A percentile compares a stretch with the other conserved stretches of the same genome.
Conservation (phyloP, 1,140 invertebrate species). For the Nasonia giraulti region DNA sequence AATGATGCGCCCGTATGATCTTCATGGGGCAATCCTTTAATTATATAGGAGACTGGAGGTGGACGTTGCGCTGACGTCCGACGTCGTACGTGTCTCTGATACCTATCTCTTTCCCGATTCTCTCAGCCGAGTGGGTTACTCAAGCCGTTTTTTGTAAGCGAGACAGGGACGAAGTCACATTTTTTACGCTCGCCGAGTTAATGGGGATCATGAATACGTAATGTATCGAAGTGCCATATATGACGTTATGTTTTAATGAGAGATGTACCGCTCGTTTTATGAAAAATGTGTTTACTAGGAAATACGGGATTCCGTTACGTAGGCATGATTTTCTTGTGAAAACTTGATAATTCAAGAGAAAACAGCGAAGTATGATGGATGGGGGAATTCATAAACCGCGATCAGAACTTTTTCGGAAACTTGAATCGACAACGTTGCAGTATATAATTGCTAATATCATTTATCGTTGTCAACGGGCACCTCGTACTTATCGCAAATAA, state of each 20-base stretch:
- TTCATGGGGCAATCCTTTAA: constrained; percentile 21
- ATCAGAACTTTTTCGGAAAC: too few relatives aligned
- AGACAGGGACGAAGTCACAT: neutral
- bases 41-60: neutral
- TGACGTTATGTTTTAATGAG: neutral
- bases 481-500: too few relatives aligned
- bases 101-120: neutral
- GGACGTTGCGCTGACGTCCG: neutral
- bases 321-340: too few relatives aligned
- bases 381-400: too few relatives aligned
- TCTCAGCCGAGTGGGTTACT: neutral
- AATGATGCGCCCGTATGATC: constrained; percentile 3
- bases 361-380: too few relatives aligned
- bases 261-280: neutral
- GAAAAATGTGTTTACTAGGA: neutral
- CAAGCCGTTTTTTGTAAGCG: neutral
- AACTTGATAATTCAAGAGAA: too few relatives aligned
- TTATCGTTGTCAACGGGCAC: too few relatives aligned
- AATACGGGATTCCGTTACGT: neutral
- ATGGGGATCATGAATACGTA: constrained; percentile 2
- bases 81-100: neutral
- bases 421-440: too few relatives aligned
- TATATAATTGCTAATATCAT: too few relatives aligned
- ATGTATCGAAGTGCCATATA: neutral
- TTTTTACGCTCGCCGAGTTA: neutral